phyloP scores from a whole-genome alignment of 2,888 invertebrate genomes.

The Noctua janthe region DNA sequence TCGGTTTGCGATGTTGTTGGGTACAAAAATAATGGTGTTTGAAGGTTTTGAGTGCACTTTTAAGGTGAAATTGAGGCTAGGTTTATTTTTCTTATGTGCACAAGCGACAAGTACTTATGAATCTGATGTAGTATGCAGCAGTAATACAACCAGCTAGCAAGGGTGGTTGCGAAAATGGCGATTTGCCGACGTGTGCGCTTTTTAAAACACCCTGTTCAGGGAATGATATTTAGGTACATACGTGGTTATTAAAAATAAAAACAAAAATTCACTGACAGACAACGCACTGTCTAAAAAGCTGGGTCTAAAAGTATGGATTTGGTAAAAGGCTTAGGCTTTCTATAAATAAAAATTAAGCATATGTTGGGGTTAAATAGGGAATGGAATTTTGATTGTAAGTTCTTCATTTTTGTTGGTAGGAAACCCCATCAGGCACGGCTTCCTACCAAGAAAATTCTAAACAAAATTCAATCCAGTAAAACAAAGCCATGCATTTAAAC shows the following conservation, averaged over 20 bases:
- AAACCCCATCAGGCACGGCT: not conserved
- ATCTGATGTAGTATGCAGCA: not conserved
- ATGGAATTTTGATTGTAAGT: not conserved
- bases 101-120: not conserved
- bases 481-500: conserved; percentile 60
- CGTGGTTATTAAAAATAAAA: not conserved
- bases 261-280: not conserved
- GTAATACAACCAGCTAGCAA: not conserved
- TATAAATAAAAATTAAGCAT: too few relatives aligned
- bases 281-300: not conserved
- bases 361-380: too few relatives aligned
- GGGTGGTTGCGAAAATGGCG: not conserved
- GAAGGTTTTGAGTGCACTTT: not conserved
- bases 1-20: not conserved
- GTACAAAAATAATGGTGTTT: conserved; percentile 6
- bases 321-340: too few relatives aligned
- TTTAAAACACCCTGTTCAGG: not conserved
- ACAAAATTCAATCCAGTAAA: conserved; percentile 25
- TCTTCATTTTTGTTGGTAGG: not conserved
- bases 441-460: not conserved
- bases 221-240: not conserved
- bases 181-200: not conserved
- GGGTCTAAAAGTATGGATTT: not conserved
- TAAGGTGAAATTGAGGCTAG: not conserved
- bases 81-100: not conserved